phyloP scores from a whole-genome alignment of 2,113 vertebrate species.

The Silurus meridionalis region DNA sequence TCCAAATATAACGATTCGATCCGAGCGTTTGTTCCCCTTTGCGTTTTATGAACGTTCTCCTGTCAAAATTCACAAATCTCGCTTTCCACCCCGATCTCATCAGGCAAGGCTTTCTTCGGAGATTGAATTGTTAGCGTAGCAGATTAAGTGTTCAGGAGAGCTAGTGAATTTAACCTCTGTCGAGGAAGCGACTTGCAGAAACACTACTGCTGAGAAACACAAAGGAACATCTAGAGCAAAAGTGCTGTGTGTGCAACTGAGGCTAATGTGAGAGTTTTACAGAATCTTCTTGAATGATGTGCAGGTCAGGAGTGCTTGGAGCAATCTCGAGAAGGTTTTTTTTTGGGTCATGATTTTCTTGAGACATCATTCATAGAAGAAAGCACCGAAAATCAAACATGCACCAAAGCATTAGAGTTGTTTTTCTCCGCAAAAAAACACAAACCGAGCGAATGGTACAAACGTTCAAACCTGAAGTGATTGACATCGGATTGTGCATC shows the following conservation, averaged over 20 bases:
- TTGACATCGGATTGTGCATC: too few species aligned
- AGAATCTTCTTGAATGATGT: background rate
- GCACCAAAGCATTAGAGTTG: background rate
- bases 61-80: background rate
- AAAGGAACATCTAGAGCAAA: background rate
- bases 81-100: conserved; percentile 12
- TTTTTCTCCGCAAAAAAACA: background rate
- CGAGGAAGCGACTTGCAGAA: background rate
- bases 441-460: too few species aligned
- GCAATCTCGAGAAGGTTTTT: too few species aligned
- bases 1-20: background rate
- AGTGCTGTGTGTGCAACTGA: background rate
- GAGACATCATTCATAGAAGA: too few species aligned
- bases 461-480: too few species aligned
- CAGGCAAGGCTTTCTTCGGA: background rate
- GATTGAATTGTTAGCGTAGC: conserved; percentile 5
- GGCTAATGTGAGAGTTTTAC: too few species aligned
- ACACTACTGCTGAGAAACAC: background rate
- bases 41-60: background rate
- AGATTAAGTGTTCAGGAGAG: background rate
- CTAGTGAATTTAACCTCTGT: background rate
- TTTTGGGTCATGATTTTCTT: too few species aligned
- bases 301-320: background rate
- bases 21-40: background rate
- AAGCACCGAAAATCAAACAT: too few species aligned